These are phyloP conservation scores for Nephotettix cincticeps DNA, from an alignment of 1,140 invertebrate species.

Conservation along the genomic window DNA sequence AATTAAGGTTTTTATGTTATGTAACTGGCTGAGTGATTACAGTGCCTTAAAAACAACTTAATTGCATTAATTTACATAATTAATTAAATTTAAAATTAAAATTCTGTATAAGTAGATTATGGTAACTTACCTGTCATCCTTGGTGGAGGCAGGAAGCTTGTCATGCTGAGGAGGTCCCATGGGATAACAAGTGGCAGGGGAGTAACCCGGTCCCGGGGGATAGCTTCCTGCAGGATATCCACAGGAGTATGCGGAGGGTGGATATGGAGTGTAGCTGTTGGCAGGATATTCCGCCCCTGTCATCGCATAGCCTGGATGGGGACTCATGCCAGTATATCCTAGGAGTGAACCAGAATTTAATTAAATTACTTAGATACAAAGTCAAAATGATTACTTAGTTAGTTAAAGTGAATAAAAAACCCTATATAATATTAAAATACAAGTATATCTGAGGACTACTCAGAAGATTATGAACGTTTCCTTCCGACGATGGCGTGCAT, in stretches of 20 bases:
- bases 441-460: too few relatives aligned
- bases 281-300: slow-evolving; percentile 61
- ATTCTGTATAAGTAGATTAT: neutral
- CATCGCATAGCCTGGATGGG: slow-evolving; percentile 80
- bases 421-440: too few relatives aligned
- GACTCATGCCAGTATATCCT: slow-evolving; percentile 79
- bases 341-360: slow-evolving; percentile 33
- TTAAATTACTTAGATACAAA: too few relatives aligned
- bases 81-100: neutral
- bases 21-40: too few relatives aligned
- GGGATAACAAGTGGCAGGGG: slow-evolving; percentile 71
- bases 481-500: too few relatives aligned
- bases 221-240: slow-evolving; percentile 61
- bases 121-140: slow-evolving; percentile 71
- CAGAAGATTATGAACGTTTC: too few relatives aligned
- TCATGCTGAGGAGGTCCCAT: slow-evolving; percentile 64
- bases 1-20: too few relatives aligned
- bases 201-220: slow-evolving; percentile 66
- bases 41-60: too few relatives aligned
- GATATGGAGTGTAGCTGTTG: slow-evolving; percentile 67
- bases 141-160: slow-evolving; percentile 53
- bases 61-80: too few relatives aligned
- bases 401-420: too few relatives aligned
- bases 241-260: slow-evolving; percentile 64
- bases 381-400: too few relatives aligned